Evolutionary conservation across 2,888 invertebrate species (phyloP).

Genomic region (Drymonia ruficornis): DNA sequence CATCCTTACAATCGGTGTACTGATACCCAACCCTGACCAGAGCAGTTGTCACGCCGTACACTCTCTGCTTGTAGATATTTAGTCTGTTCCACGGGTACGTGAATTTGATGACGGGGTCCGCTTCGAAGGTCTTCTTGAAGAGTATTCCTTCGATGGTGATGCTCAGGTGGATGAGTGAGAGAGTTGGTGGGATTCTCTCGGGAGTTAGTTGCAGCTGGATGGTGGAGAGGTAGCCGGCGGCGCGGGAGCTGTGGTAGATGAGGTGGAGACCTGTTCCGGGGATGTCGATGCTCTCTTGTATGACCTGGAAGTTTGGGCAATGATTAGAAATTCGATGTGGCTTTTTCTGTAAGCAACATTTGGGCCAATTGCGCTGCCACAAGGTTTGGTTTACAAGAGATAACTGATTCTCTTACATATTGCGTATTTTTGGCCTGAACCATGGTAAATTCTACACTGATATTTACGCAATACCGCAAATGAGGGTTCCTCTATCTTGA

Average conservation of each 20-base stretch:
- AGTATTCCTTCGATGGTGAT: slow-evolving; percentile 98
- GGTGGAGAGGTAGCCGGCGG: slow-evolving; percentile 96
- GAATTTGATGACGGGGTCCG: slow-evolving; percentile 98
- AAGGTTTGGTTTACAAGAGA: too few relatives aligned
- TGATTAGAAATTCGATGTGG: not conserved
- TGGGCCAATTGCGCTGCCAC: too few relatives aligned
- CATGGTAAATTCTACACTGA: too few relatives aligned
- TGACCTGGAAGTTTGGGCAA: slow-evolving; percentile 82
- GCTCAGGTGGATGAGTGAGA: slow-evolving; percentile 95
- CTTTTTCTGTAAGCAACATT: too few relatives aligned
- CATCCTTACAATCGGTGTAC: slow-evolving; percentile 95
- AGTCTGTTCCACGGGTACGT: slow-evolving; percentile 99
- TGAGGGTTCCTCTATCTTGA: too few relatives aligned
- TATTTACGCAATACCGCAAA: too few relatives aligned
- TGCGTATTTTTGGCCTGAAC: too few relatives aligned
- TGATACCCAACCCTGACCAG: slow-evolving; percentile 98
- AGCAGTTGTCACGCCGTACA: slow-evolving; percentile 98
- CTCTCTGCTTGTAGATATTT: slow-evolving; percentile 98
- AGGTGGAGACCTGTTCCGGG: slow-evolving; percentile 98
- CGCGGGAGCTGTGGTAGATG: slow-evolving; percentile 97
- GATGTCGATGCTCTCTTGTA: slow-evolving; percentile 97
- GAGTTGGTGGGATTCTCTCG: slow-evolving; percentile 90
- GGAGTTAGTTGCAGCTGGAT: slow-evolving; percentile 96
- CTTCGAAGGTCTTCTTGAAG: slow-evolving; percentile 97
- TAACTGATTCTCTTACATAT: too few relatives aligned